These are phyloP conservation scores for Thaumetopoea pityocampa DNA, from an alignment of 1,140 invertebrate species.

Conservation along the genomic window DNA sequence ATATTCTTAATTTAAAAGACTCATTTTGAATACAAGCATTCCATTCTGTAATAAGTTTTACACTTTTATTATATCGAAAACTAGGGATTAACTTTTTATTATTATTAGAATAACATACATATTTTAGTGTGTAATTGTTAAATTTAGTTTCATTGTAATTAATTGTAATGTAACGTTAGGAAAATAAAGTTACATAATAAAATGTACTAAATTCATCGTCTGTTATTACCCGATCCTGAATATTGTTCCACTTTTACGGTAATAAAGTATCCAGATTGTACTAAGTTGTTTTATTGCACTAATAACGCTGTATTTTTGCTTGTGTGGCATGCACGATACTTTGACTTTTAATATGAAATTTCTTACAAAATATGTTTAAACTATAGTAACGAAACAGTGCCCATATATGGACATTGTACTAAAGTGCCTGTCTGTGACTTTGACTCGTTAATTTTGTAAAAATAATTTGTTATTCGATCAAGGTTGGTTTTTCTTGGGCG, in stretches of 20 bases:
- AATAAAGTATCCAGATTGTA: constrained; percentile 48
- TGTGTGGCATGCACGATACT: constrained; percentile 7
- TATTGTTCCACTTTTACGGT: constrained; percentile 29
- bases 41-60: constrained; percentile 32
- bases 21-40: constrained; percentile 39
- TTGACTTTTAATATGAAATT: constrained; percentile 12
- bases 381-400: no score
- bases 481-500: no score
- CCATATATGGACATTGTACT: no score
- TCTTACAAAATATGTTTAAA: no score
- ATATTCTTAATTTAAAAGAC: constrained; percentile 61
- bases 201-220: constrained; percentile 40
- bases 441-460: constrained; percentile 5
- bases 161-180: no score
- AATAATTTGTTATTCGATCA: no score
- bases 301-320: constrained; percentile 29
- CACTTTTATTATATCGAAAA: constrained; percentile 19
- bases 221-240: constrained; percentile 45
- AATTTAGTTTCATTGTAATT: no score
- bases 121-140: constrained; percentile 23
- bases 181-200: constrained; percentile 35
- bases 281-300: constrained; percentile 61
- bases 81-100: constrained; percentile 22
- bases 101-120: constrained; percentile 32
- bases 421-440: not conserved